Evolutionary conservation across 1,140 invertebrate genomes (phyloP).

Genomic region (Zaprionus kolodkinae): DNA sequence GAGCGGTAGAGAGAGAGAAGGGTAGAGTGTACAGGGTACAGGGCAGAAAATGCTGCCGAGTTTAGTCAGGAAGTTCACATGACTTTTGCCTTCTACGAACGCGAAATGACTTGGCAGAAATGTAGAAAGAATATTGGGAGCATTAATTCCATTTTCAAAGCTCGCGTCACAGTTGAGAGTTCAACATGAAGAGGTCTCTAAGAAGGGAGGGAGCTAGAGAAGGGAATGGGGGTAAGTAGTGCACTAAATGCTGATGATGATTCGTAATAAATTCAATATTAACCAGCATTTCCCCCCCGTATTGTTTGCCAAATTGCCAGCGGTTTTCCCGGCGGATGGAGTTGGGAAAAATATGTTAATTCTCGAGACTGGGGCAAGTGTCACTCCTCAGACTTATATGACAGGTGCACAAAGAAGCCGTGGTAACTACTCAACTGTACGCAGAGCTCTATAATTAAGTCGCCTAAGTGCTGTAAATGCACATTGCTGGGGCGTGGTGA

Average conservation of each 20-base stretch:
- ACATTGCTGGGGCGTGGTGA: constrained; percentile 52
- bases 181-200: constrained; percentile 52
- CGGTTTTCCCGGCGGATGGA: background rate
- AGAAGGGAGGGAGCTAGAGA: background rate
- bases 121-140: constrained; percentile 43
- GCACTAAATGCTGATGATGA: constrained; percentile 67
- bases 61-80: constrained; percentile 69
- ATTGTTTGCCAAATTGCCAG: constrained; percentile 65
- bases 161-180: constrained; percentile 76
- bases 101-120: constrained; percentile 68
- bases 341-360: constrained; percentile 62
- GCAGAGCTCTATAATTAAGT: constrained; percentile 66
- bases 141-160: constrained; percentile 52
- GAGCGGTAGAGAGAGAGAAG: background rate
- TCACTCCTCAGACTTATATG: constrained; percentile 63
- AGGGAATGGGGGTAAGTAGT: constrained; percentile 40
- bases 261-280: constrained; percentile 80
- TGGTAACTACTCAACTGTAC: background rate
- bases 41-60: constrained; percentile 30
- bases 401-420: constrained; percentile 64
- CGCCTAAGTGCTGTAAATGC: constrained; percentile 73
- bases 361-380: constrained; percentile 47
- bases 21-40: background rate
- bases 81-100: constrained; percentile 47
- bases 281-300: constrained; percentile 59